Base-by-base conservation (phyloP, 2,113 vertebrate species). In the Eolophus roseicapilla region DNA sequence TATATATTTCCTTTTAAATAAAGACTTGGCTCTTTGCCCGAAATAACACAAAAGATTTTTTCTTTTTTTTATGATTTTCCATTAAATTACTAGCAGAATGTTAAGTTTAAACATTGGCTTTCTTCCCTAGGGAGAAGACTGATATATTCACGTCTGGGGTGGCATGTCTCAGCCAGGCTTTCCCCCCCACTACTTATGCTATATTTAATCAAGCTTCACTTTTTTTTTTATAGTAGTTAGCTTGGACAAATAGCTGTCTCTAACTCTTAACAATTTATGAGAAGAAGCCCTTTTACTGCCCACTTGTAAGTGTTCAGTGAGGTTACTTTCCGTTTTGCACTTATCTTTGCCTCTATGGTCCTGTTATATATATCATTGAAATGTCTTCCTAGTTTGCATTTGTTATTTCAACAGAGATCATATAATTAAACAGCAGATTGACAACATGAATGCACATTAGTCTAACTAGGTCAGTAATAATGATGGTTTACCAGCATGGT, bases 1-100 rank as follows among this genome's bases (percentile, higher is more conserved):
- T 93, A 78, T 33, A 35, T 55, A 67, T 76, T 96, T 95, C 24
- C 7, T 97, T 96, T 96, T 85, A 92, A 96, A 94, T 90, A 94
- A 96, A 96, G 50, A 73, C 82, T 90, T 94, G 75, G 43, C 59
- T 97, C 31, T 81, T 68, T 97, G 92, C 82, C 91, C 41, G 90
- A 93, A 95, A 92, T 50, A 97, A 39, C 33, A 90, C 49, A 91
- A 92, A 88, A 43, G n/a, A 11, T 14, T n/a, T 70, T 27, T 27
- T 10, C 6, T 39, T 19, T 19, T 82, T 75, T 93, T 79, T 53
- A 80, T 90, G 41, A 73, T 94, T 95, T 96, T 89, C 86, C 49
- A 50, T 97, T 96, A 92, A 93, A 93, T 75, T 74, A 21, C 63
- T 90, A 52, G 69, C 17, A 41, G 35, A 90, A 74, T 3, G 5